phyloP scores from a whole-genome alignment of 2,113 vertebrate species.

The Microtus pennsylvanicus region DNA sequence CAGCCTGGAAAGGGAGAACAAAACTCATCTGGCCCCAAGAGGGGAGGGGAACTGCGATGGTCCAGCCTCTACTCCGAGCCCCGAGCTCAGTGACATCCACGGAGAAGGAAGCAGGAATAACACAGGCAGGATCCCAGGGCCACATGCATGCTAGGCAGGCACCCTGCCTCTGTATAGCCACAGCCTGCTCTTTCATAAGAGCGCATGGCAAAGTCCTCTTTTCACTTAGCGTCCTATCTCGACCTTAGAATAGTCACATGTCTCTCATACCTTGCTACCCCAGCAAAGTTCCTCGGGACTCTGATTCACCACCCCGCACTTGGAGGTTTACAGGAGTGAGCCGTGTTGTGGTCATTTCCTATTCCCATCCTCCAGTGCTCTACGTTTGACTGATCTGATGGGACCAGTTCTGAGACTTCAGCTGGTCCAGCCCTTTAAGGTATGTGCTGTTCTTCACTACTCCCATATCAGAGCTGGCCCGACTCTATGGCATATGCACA shows the following conservation, averaged over 20 bases:
- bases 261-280: background rate
- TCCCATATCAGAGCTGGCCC: background rate
- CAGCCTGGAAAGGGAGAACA: background rate
- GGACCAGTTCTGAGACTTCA: background rate
- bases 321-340: background rate
- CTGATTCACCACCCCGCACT: background rate
- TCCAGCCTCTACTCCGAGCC: background rate
- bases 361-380: background rate
- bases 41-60: background rate
- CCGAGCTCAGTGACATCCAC: background rate
- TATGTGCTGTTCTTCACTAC: background rate
- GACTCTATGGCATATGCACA: background rate
- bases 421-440: background rate
- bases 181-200: background rate
- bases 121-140: too few relatives aligned
- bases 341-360: fast-evolving
- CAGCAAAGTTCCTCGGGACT: background rate
- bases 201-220: background rate
- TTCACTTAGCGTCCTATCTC: background rate
- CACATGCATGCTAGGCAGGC: fast-evolving
- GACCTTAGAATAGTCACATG: background rate
- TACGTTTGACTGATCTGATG: background rate
- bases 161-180: background rate
- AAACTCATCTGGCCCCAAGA: background rate
- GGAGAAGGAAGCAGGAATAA: too few relatives aligned